Evolutionary conservation across 2,888 invertebrate species (phyloP), one percentile per base, ranked within the genome.

Genomic region (Anthoptus insignis): DNA sequence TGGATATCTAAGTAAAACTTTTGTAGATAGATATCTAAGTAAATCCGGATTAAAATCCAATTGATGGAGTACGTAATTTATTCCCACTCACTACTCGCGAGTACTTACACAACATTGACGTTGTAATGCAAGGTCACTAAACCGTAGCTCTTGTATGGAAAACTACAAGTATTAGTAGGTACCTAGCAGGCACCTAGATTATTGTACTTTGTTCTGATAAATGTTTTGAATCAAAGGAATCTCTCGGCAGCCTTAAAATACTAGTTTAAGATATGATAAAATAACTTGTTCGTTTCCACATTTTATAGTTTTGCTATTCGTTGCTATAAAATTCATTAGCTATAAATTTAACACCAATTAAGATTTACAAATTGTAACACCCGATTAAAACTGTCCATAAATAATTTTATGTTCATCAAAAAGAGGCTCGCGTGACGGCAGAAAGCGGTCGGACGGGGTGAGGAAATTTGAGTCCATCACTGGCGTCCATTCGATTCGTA

Each of bases 401-500:
- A 86, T 84, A 86, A 84, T 86, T 84, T 84, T 81, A 83, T 81
- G 81, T 84, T 79, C 84, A 85, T 87, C 82, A 80, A 83, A 79
- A 83, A 77, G 79, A 81, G 81, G 81, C 79, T 90, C 80, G 89
- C 90, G 89, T 90, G 89, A 84, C 88, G 81, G 82, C 81, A 78
- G 79, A 79, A 77, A 84, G 84, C 81, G 73, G 84, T 79, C 77
- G 74, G 81, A 76, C 83, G 74, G 75, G 82, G 79, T 77, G 80
- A 84, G 83, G 87, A 89, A 91, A 91, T 86, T 85, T 80, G 90
- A 91, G 86, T 81, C 80, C 88, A 86, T 88, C 86, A 82, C 81
- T 77, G 75, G 81, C 85, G 79, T 84, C 82, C 87, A 88, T 90
- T 90, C 87, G 89, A 91, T 89, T 91, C 87, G 83, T 88, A 90